Conservation (phyloP, 2,888 invertebrate genomes). For the Drosophila bunnanda region DNA sequence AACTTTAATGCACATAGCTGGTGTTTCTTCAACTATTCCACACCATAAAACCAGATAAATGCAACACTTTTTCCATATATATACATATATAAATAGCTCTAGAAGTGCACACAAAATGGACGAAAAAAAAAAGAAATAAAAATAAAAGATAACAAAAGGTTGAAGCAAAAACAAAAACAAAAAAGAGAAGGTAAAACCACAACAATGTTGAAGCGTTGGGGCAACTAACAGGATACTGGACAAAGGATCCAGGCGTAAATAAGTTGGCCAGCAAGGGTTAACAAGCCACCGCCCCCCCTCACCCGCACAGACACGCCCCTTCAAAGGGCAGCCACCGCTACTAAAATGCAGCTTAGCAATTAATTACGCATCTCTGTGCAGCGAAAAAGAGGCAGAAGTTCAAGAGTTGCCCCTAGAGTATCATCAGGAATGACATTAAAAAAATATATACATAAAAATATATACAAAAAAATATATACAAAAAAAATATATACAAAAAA, state of each 20-base stretch:
- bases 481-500: too few species aligned
- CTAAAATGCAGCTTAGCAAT: slow-evolving; percentile 29
- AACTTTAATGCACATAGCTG: neutral
- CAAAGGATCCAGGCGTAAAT: slow-evolving; percentile 38
- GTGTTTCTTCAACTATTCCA: slow-evolving; percentile 9
- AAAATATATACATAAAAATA: neutral
- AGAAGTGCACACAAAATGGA: neutral
- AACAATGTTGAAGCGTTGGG: slow-evolving; percentile 34
- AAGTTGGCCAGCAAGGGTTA: slow-evolving; percentile 28
- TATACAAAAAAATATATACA: neutral
- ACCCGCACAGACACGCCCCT: neutral
- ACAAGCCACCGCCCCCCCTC: slow-evolving; percentile 3
- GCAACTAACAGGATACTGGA: slow-evolving; percentile 29
- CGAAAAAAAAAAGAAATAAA: neutral
- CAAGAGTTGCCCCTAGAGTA: neutral
- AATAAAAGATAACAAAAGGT: slow-evolving; percentile 3
- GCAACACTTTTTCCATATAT: slow-evolving; percentile 9
- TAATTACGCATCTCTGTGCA: slow-evolving; percentile 16
- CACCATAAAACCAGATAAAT: slow-evolving; percentile 25
- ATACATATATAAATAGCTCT: too few species aligned
- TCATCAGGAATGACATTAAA: neutral
- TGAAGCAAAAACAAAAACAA: neutral
- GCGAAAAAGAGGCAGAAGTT: neutral
- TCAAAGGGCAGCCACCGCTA: slow-evolving; percentile 3
- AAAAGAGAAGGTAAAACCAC: slow-evolving; percentile 11